Base-by-base conservation (phyloP, 2,888 invertebrate genomes). In the Trachelus iudaicus region DNA sequence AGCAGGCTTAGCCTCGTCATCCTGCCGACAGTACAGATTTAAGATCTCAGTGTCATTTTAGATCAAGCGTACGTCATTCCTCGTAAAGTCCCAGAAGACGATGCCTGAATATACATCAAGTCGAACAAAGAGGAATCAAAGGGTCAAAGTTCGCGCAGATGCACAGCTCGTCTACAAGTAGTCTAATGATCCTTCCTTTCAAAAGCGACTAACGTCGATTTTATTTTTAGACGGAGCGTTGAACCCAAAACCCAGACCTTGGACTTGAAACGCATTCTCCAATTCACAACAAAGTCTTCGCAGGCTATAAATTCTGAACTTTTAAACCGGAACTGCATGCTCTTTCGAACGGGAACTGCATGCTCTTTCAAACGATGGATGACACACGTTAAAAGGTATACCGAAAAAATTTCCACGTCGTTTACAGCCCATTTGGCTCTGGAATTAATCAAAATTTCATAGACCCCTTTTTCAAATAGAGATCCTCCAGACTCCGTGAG, bases 1-100 rank as follows among this genome's bases (percentile, higher is more conserved):
- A 85, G 81, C 90, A 79, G 87, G 88, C 88, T 87, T 91, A 81
- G 81, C 88, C 86, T 82, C 89, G 73, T 85, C 92, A 23, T 90
- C 90, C 90, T 85, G 35, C n/a, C 23, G 73, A 71, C 69, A 56
- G 56, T 68, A 74, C 37, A 73, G 69, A 71, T 56, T 56, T 9
- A 23, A 23, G 23, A 56, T 2, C 15, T 56, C 56, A 56, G 56
- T 56, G 9, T 23, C 9, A 23, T 56, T 56, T 23, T 4, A 71
- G 13, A 71, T 30, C 23, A 31, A 71, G 71, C 30, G 71, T 11
- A 56, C 30, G 68, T 23, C 56, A 23, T 56, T 23, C 23, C 56
- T 23, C 23, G 9, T 9, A 0, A 9, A 9, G 56, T 23, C 56
- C 23, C 15, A 56, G 40, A 23, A 23, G 23, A 23, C 40, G 56